These are phyloP conservation scores for Poeciliopsis gracilis DNA, from an alignment of 2,797 vertebrate species.

Conservation along the genomic window DNA sequence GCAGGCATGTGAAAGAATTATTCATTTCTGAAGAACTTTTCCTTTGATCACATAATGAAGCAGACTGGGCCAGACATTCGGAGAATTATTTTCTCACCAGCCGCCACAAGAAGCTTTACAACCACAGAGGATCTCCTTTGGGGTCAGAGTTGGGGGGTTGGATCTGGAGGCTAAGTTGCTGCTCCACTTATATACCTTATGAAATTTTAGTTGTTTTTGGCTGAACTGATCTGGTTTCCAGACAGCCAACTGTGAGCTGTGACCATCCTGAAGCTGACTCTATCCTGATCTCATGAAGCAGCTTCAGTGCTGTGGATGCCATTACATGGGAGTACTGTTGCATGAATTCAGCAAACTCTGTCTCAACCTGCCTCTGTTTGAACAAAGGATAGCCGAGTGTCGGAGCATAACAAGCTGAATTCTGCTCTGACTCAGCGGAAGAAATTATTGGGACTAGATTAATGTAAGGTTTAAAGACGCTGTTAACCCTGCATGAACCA, in stretches of 20 bases:
- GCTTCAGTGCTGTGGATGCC: slow-evolving; percentile 28
- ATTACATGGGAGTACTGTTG: slow-evolving; percentile 43
- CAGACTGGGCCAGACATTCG: background rate
- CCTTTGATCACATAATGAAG: background rate
- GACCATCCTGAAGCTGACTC: background rate
- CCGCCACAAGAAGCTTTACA: background rate
- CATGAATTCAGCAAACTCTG: slow-evolving; percentile 41
- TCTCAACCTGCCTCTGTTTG: slow-evolving; percentile 60
- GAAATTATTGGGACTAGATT: slow-evolving; percentile 39
- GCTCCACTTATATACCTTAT: background rate
- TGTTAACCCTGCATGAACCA: slow-evolving; percentile 24
- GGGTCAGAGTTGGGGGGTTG: background rate
- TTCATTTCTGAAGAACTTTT: background rate
- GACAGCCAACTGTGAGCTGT: background rate
- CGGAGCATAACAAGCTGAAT: slow-evolving; percentile 46
- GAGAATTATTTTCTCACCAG: background rate
- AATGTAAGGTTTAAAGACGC: slow-evolving; percentile 16
- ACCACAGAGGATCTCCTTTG: background rate
- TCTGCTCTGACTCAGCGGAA: slow-evolving; percentile 62
- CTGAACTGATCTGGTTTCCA: background rate
- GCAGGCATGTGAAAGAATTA: background rate
- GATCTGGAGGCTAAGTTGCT: background rate
- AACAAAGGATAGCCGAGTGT: slow-evolving; percentile 48
- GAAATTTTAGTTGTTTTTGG: background rate
- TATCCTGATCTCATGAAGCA: background rate